Evolutionary conservation across 2,113 vertebrate species (phyloP).

Genomic region (Oreocharis arfaki): DNA sequence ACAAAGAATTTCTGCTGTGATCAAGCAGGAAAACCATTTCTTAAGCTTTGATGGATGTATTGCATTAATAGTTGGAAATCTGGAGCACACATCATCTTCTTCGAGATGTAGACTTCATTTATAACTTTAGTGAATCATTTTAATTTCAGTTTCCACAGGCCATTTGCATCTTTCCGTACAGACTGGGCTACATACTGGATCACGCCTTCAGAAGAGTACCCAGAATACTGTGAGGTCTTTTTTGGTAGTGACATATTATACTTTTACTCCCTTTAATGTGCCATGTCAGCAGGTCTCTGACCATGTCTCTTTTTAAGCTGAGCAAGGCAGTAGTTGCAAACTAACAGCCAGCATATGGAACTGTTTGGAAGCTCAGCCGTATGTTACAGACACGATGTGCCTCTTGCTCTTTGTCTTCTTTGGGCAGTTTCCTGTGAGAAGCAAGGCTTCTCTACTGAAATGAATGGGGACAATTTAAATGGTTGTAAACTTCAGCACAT

Average conservation of each 20-base stretch:
- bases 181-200: background rate
- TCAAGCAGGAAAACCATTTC: background rate
- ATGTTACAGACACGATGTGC: background rate
- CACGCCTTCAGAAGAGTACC: background rate
- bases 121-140: background rate
- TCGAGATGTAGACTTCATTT: background rate
- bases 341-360: background rate
- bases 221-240: background rate
- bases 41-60: background rate
- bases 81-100: background rate
- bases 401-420: background rate
- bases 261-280: background rate
- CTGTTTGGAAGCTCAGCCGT: background rate
- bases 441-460: background rate
- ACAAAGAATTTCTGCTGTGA: background rate
- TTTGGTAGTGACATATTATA: background rate
- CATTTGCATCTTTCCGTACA: background rate
- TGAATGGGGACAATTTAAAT: accelerated
- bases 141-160: background rate
- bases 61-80: background rate
- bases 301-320: background rate
- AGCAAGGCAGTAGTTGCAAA: background rate
- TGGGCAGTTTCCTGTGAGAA: background rate
- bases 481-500: background rate
- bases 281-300: background rate